Conservation (phyloP, 2,888 invertebrate genomes). For the Volucella zonaria region DNA sequence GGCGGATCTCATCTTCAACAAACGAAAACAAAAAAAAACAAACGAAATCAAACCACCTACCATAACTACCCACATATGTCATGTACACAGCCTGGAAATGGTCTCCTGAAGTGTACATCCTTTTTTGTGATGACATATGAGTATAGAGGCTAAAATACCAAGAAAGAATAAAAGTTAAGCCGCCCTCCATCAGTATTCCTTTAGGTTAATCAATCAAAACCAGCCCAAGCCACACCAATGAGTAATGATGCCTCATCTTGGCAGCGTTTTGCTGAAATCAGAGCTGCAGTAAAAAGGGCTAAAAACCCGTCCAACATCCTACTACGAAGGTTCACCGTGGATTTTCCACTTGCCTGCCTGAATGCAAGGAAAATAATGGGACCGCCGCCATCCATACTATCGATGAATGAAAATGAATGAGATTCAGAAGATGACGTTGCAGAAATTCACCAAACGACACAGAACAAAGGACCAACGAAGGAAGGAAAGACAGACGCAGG, state of each 20-base stretch:
- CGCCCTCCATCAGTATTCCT: conserved; percentile 12
- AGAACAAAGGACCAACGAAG: conserved; percentile 14
- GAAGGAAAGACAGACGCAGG: neutral
- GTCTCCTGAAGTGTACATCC: too few relatives aligned
- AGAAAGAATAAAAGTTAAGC: neutral
- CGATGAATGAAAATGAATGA: conserved; percentile 64
- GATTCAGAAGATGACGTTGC: conserved; percentile 60
- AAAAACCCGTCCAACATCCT: conserved; percentile 30
- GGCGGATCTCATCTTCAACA: conserved; percentile 27
- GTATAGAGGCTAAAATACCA: too few relatives aligned
- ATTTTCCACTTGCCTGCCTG: conserved; percentile 28
- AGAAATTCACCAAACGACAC: conserved; percentile 19
- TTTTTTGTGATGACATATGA: conserved; percentile 7
- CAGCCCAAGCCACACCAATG: conserved; percentile 31
- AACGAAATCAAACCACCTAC: neutral
- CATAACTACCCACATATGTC: conserved; percentile 19
- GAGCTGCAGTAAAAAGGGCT: conserved; percentile 16
- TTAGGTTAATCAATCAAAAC: conserved; percentile 65
- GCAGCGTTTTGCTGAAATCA: conserved; percentile 29
- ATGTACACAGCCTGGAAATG: too few relatives aligned
- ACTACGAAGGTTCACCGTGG: conserved; percentile 30
- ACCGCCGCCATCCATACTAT: conserved; percentile 12
- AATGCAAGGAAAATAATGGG: conserved; percentile 37
- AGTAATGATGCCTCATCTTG: conserved; percentile 41
- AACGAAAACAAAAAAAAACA: neutral